Conservation (phyloP, 2,888 invertebrate genomes). For the Leucania comma region DNA sequence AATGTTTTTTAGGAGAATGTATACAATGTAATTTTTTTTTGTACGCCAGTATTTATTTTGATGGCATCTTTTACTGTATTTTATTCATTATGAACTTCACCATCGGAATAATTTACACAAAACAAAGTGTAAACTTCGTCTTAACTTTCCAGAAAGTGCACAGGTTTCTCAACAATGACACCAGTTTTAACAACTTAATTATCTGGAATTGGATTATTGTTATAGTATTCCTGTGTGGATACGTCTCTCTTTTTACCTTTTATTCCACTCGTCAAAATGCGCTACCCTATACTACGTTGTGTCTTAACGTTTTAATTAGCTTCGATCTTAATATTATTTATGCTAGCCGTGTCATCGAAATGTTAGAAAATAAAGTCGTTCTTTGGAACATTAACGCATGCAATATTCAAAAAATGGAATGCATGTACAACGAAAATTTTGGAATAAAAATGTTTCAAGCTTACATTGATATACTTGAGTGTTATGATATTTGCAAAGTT, state of each 20-base stretch:
- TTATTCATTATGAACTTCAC: slow-evolving; percentile 21
- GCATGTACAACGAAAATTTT: not conserved
- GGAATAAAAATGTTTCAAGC: slow-evolving; percentile 9
- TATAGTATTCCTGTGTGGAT: not conserved
- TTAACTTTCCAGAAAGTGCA: slow-evolving; percentile 35
- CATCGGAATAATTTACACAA: not conserved
- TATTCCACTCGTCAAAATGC: not conserved
- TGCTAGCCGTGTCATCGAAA: slow-evolving; percentile 5
- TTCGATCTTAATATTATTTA: slow-evolving; percentile 39
- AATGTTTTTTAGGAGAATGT: not conserved
- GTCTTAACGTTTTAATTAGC: not conserved
- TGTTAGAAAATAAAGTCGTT: slow-evolving; percentile 25
- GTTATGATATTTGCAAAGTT: slow-evolving; percentile 1
- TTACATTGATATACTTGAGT: slow-evolving; percentile 16
- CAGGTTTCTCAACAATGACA: slow-evolving; percentile 16
- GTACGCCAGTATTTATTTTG: slow-evolving; percentile 1
- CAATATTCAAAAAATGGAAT: not conserved
- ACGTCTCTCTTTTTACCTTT: not conserved
- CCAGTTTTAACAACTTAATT: not conserved
- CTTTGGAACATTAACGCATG: slow-evolving; percentile 28
- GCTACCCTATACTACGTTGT: not conserved
- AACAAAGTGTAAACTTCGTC: slow-evolving; percentile 32
- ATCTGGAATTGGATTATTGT: slow-evolving; percentile 12
- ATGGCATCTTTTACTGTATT: slow-evolving; percentile 7
- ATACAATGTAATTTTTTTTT: not conserved